Conservation (phyloP, 2,113 vertebrate species). For the Siphamia tubifer region DNA sequence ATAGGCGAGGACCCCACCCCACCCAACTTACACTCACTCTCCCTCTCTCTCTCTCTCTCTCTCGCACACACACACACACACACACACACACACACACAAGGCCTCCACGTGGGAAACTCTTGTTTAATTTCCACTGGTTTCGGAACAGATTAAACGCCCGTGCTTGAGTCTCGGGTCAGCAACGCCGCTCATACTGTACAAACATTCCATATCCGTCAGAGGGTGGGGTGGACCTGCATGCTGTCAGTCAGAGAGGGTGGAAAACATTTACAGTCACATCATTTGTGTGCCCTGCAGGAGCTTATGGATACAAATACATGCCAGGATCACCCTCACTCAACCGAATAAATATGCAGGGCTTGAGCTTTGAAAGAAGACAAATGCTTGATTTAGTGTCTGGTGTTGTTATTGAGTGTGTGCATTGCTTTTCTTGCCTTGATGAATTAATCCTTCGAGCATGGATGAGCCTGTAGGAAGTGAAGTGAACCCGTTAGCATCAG, state of each 20-base stretch:
- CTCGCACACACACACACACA: background rate
- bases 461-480: background rate
- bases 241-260: conserved; percentile 52
- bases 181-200: conserved; percentile 37
- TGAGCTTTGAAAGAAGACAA: background rate
- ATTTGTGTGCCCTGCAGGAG: conserved; percentile 9
- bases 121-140: conserved; percentile 44
- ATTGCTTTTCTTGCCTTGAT: no score
- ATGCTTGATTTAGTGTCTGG: background rate
- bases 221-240: conserved; percentile 41
- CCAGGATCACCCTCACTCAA: background rate
- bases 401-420: no score
- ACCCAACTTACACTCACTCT: background rate
- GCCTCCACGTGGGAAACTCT: conserved; percentile 12
- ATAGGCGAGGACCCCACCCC: conserved; percentile 10
- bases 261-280: conserved; percentile 48
- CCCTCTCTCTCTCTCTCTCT: background rate
- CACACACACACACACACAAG: background rate
- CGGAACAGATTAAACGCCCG: conserved; percentile 34
- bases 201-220: conserved; percentile 56
- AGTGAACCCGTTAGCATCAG: background rate
- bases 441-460: no score
- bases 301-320: conserved; percentile 3
- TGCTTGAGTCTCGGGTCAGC: conserved; percentile 26
- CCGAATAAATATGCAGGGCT: background rate